Conservation (phyloP, 2,113 vertebrate species). For the Paraplagusia blochii region DNA sequence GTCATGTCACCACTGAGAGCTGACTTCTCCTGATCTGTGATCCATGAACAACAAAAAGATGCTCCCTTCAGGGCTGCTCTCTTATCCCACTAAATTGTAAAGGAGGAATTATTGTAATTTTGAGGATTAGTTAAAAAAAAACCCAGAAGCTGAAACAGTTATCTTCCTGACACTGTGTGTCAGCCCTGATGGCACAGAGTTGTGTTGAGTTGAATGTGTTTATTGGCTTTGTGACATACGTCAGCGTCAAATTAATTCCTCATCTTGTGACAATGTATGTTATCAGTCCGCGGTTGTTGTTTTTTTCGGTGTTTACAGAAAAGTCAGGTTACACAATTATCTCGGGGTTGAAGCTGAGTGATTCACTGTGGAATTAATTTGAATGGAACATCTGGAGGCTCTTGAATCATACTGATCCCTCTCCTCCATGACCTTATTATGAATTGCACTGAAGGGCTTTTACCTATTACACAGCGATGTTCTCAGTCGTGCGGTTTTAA, state of each 20-base stretch:
- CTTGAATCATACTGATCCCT: slow-evolving; percentile 27
- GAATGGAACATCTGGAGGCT: slow-evolving; percentile 59
- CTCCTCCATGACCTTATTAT: slow-evolving; percentile 37
- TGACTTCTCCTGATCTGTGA: slow-evolving; percentile 60
- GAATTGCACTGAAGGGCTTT: slow-evolving; percentile 40
- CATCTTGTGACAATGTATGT: not conserved
- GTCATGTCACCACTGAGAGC: slow-evolving; percentile 71
- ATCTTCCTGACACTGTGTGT: slow-evolving; percentile 30
- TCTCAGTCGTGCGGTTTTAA: not conserved
- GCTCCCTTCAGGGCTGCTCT: slow-evolving; percentile 54
- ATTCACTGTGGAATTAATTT: slow-evolving; percentile 40
- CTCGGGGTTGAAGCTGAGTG: slow-evolving; percentile 29
- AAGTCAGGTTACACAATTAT: slow-evolving; percentile 23
- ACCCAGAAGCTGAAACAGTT: slow-evolving; percentile 36
- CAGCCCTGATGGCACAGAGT: slow-evolving; percentile 29
- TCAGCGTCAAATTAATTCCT: slow-evolving; percentile 24
- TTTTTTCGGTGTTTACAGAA: slow-evolving; percentile 32
- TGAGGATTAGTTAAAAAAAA: slow-evolving; percentile 48
- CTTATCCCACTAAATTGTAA: slow-evolving; percentile 72
- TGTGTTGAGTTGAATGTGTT: slow-evolving; percentile 29
- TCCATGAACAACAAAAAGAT: slow-evolving; percentile 59
- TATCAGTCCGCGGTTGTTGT: too few species aligned
- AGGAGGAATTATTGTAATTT: slow-evolving; percentile 69
- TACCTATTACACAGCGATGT: slow-evolving; percentile 30
- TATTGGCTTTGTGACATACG: slow-evolving; percentile 28